Conservation (phyloP, 2,888 invertebrate genomes). For the Lobophora halterata region DNA sequence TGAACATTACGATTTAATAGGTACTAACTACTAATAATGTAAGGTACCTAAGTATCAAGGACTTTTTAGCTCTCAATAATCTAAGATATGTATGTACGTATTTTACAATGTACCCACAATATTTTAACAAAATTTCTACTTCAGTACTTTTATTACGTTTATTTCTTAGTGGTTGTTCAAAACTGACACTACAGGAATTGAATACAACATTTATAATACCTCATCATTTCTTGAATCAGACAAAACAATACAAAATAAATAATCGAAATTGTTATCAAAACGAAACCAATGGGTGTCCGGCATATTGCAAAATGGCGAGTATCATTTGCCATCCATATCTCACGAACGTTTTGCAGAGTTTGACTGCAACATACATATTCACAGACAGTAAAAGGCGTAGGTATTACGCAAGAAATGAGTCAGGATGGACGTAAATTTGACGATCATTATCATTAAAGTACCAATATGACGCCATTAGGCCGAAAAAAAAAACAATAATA, state of each 20-base stretch:
- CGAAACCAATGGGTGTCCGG: conserved; percentile 11
- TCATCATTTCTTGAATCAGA: neutral
- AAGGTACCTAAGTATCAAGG: too few species aligned
- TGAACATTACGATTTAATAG: too few species aligned
- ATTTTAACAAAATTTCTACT: too few species aligned
- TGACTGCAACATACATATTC: conserved; percentile 26
- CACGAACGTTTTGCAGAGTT: conserved; percentile 23
- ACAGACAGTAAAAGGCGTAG: conserved; percentile 45
- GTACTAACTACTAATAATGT: too few species aligned
- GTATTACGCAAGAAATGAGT: conserved; percentile 36
- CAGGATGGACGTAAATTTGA: conserved; percentile 28
- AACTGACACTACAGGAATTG: neutral
- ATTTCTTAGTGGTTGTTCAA: too few species aligned
- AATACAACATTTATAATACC: neutral
- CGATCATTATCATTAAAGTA: conserved; percentile 7
- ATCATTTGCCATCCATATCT: conserved; percentile 24
- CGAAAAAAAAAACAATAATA: too few species aligned
- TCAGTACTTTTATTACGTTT: too few species aligned
- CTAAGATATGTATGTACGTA: too few species aligned
- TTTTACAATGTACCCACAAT: too few species aligned
- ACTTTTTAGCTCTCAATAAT: too few species aligned
- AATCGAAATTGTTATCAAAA: conserved; percentile 25
- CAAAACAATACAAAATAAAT: conserved; percentile 3
- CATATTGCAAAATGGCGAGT: conserved; percentile 23
- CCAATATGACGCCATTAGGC: neutral